Percentiles rank a stretch among this genome's conserved stretches.
These are phyloP conservation scores for Leucoma salicis DNA, from an alignment of 2,888 invertebrate genomes.

Conservation along the genomic window DNA sequence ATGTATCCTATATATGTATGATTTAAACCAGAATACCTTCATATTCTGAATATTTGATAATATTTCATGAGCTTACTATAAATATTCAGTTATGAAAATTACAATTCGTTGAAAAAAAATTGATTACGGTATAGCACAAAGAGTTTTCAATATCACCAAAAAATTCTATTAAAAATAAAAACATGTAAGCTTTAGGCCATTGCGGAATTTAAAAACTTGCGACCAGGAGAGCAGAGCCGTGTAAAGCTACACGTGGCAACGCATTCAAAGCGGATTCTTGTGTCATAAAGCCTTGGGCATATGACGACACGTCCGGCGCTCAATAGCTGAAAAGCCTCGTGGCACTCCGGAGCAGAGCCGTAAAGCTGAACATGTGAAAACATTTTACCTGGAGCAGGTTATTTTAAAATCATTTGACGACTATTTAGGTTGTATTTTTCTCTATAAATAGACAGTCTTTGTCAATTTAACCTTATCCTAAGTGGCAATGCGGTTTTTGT, in stretches of 20 bases:
- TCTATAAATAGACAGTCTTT: too few species aligned
- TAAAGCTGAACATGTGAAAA: constrained; percentile 11
- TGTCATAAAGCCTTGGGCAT: constrained; percentile 24
- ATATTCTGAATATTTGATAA: too few species aligned
- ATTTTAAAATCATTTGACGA: too few species aligned
- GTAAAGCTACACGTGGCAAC: constrained; percentile 8
- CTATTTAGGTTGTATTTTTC: too few species aligned
- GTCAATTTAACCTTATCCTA: too few species aligned
- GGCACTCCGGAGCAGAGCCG: constrained; percentile 7
- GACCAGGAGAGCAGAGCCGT: constrained; percentile 7
- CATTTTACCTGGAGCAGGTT: too few species aligned
- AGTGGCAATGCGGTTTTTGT: too few species aligned
- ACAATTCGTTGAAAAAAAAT: not conserved
- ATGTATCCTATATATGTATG: too few species aligned
- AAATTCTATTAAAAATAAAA: constrained; percentile 5
- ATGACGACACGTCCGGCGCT: constrained; percentile 23
- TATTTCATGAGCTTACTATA: too few species aligned
- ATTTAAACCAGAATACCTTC: too few species aligned
- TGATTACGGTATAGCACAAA: not conserved
- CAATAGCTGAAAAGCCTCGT: constrained; percentile 21
- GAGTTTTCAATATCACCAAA: constrained; percentile 6
- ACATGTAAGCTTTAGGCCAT: constrained; percentile 3
- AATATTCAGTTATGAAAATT: too few species aligned
- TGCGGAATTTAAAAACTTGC: constrained; percentile 15
- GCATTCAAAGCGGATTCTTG: constrained; percentile 22